Conservation (phyloP, 2,888 invertebrate species). For the Tyria jacobaeae region DNA sequence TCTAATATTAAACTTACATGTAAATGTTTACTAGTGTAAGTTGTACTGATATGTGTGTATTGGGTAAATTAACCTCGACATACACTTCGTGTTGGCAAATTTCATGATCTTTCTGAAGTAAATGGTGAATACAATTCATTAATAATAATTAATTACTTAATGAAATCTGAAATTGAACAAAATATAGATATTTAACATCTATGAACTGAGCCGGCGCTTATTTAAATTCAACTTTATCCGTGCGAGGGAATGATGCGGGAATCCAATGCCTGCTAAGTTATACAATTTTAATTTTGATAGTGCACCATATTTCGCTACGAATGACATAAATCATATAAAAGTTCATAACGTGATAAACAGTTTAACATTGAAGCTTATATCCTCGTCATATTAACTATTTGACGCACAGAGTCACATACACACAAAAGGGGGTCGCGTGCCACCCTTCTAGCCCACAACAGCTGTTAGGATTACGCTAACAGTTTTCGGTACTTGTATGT, state of each 20-base stretch:
- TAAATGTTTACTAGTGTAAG: conserved; percentile 19
- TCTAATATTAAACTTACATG: conserved; percentile 27
- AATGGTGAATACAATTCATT: conserved; percentile 52
- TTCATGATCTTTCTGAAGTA: conserved; percentile 56
- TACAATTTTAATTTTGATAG: conserved; percentile 21
- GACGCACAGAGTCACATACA: background rate
- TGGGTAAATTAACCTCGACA: conserved; percentile 48
- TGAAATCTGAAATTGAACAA: background rate
- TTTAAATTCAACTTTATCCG: conserved; percentile 37
- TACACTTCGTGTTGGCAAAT: conserved; percentile 70
- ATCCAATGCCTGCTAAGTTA: conserved; percentile 18
- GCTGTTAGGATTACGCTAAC: conserved; percentile 11
- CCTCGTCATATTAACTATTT: background rate
- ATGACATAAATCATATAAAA: background rate
- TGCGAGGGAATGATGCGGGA: conserved; percentile 55
- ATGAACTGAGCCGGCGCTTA: conserved; percentile 14
- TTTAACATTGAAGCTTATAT: conserved; percentile 5
- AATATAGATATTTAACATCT: background rate
- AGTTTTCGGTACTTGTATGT: conserved; percentile 37
- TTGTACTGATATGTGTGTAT: conserved; percentile 16
- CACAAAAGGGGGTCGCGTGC: background rate
- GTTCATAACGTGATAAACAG: conserved; percentile 3
- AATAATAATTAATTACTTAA: conserved; percentile 26
- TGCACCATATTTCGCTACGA: conserved; percentile 32
- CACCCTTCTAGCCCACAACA: background rate